These are phyloP conservation scores for Zele albiditarsus DNA, from an alignment of 2,888 invertebrate genomes.

Conservation along the genomic window DNA sequence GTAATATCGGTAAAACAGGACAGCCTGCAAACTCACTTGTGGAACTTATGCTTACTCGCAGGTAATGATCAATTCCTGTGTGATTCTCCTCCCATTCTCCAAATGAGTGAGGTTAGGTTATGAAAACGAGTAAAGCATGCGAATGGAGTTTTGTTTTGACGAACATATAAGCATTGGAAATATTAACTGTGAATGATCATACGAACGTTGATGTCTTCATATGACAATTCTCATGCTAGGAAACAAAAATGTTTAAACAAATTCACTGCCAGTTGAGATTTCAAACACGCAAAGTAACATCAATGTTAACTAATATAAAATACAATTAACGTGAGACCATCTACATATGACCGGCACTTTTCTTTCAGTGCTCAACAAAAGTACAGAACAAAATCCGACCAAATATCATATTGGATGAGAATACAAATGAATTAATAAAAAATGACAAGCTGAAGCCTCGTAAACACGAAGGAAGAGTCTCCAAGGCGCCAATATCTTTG, in stretches of 20 bases:
- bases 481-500: constrained; percentile 74
- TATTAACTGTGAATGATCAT: no score
- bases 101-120: no score
- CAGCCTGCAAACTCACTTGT: no score
- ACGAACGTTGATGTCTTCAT: neutral
- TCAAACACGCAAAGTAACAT: neutral
- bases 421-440: constrained; percentile 74
- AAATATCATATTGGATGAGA: constrained; percentile 74
- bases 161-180: no score
- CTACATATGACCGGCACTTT: neutral
- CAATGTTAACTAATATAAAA: neutral
- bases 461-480: constrained; percentile 82
- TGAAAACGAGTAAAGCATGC: no score
- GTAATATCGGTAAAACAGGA: no score
- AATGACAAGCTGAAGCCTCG: constrained; percentile 78
- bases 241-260: constrained; percentile 23
- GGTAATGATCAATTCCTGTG: no score
- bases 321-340: neutral
- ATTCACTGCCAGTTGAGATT: neutral
- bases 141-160: no score
- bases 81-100: no score
- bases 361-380: constrained; percentile 61
- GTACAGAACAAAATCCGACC: constrained; percentile 71
- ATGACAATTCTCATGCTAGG: neutral
- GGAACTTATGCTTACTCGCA: no score